Conservation (phyloP, 2,888 invertebrate species). For the Digitonthophagus gazella region DNA sequence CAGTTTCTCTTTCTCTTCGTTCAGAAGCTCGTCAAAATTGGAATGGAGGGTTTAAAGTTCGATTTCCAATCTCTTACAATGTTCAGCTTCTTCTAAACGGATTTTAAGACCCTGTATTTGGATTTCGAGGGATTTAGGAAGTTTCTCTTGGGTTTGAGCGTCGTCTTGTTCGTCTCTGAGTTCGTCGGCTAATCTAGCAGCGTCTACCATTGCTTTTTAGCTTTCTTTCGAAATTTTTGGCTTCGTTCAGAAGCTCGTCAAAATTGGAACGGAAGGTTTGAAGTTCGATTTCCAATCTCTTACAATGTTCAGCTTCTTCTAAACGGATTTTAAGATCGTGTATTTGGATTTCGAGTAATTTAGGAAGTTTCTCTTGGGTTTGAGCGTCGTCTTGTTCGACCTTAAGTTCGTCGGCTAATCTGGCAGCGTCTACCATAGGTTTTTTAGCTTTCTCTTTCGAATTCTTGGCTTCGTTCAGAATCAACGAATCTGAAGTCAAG, state of each 20-base stretch:
- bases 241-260: too few species aligned
- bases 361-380: slow-evolving; percentile 97
- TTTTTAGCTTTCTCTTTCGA: slow-evolving; percentile 99
- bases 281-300: too few species aligned
- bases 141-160: slow-evolving; percentile 96
- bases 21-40: slow-evolving; percentile 97
- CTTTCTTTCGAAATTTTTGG: slow-evolving; percentile 98
- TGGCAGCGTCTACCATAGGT: slow-evolving; percentile 97
- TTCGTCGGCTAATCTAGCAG: slow-evolving; percentile 97
- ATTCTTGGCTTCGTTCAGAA: slow-evolving; percentile 97
- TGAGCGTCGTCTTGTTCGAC: slow-evolving; percentile 99
- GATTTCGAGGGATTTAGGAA: slow-evolving; percentile 95
- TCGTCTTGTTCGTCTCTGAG: slow-evolving; percentile 99
- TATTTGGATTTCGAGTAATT: slow-evolving; percentile 96
- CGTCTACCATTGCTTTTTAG: slow-evolving; percentile 99
- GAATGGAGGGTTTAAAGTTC: slow-evolving; percentile 98
- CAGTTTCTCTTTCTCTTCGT: slow-evolving; percentile 98
- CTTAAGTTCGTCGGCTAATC: slow-evolving; percentile 97
- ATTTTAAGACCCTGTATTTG: slow-evolving; percentile 99
- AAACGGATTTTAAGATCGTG: slow-evolving; percentile 97
- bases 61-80: slow-evolving; percentile 98
- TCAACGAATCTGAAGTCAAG: slow-evolving; percentile 98
- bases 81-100: slow-evolving; percentile 94
- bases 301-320: slow-evolving; percentile 97
- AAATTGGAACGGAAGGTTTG: too few species aligned